These are phyloP conservation scores for Porites divaricata DNA, from an alignment of 92 coral and sea anemone genomes.

Conservation along the genomic window DNA sequence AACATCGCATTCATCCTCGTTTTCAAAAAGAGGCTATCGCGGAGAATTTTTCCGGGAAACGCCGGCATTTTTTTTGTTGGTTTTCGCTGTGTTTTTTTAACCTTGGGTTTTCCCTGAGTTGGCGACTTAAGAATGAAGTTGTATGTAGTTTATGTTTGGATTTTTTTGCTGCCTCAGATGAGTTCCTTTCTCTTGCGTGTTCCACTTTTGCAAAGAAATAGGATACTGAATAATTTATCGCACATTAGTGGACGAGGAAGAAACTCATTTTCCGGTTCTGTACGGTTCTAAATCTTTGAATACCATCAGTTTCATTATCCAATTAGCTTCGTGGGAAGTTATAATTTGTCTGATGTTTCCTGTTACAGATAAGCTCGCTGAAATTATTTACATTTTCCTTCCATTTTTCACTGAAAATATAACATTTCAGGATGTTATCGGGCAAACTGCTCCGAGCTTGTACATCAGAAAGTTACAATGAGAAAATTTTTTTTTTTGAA, in stretches of 20 bases:
- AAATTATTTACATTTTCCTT: background rate
- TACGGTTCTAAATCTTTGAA: no score
- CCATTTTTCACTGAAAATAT: background rate
- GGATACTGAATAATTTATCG: no score
- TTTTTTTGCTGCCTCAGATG: no score
- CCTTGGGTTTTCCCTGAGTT: constrained; percentile 11
- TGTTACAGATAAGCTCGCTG: background rate
- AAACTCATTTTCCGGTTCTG: no score
- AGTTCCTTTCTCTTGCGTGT: no score
- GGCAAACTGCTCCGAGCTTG: background rate
- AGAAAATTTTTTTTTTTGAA: background rate
- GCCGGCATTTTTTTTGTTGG: background rate
- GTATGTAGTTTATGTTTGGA: background rate
- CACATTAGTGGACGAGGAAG: no score
- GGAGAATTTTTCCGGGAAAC: background rate
- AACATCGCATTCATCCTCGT: no score
- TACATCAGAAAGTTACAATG: background rate
- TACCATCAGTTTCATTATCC: no score
- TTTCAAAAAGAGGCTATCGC: no score
- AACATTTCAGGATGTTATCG: no score
- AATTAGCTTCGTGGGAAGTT: background rate
- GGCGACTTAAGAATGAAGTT: background rate
- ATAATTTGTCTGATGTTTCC: background rate
- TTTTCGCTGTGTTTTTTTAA: background rate
- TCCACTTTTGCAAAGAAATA: no score